These are phyloP conservation scores for Monopterus albus DNA, from an alignment of 2,113 vertebrate species.

Conservation along the genomic window DNA sequence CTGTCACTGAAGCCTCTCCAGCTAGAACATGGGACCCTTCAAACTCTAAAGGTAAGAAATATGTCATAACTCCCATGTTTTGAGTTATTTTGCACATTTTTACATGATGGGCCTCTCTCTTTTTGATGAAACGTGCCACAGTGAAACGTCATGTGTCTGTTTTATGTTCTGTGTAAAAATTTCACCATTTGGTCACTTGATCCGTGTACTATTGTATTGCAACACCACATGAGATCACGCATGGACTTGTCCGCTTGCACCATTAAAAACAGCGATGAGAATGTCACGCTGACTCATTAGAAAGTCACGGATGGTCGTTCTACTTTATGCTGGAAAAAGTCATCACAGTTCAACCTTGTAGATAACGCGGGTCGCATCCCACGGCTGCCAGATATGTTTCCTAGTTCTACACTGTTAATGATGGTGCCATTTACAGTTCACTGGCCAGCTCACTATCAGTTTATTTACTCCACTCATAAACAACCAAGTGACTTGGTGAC, in stretches of 20 bases:
- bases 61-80: not conserved
- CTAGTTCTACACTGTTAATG: conserved; percentile 10
- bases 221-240: not conserved
- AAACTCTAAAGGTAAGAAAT: conserved; percentile 73
- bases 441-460: not conserved
- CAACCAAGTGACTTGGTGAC: not conserved
- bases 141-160: not conserved
- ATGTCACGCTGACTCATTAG: conserved; percentile 6
- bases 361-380: not conserved
- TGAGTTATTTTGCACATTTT: too few species aligned
- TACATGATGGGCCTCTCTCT: not conserved
- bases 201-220: not conserved
- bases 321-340: not conserved
- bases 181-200: not conserved
- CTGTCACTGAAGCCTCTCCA: conserved; percentile 8
- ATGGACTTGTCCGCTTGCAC: conserved; percentile 14
- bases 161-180: not conserved
- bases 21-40: conserved; percentile 54
- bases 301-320: not conserved
- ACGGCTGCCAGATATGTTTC: not conserved
- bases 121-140: not conserved
- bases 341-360: not conserved
- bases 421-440: not conserved
- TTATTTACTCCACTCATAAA: not conserved
- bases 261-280: conserved; percentile 6